Evolutionary conservation across 35 echinoderm and acorn worm species (phyloP).

Genomic region (Amphiura filiformis): DNA sequence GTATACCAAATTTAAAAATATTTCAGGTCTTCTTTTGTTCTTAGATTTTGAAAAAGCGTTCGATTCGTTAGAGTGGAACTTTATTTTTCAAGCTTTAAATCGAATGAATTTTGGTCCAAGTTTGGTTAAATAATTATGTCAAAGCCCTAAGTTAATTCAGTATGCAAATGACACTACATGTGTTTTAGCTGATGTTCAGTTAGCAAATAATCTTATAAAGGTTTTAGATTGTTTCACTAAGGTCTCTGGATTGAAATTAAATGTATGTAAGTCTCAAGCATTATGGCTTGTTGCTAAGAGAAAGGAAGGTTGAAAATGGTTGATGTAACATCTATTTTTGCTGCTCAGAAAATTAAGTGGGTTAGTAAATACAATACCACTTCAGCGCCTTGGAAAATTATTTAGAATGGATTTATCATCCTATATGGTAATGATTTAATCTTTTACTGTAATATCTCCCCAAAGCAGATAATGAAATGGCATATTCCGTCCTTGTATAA

Average conservation of each 20-base stretch:
- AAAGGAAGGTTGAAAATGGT: no score
- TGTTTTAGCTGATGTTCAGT: background rate
- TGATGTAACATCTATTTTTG: no score
- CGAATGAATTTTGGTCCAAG: background rate
- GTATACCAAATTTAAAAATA: background rate
- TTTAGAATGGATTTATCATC: no score
- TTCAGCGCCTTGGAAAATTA: no score
- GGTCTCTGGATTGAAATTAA: background rate
- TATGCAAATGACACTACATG: background rate
- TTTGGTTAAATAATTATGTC: background rate
- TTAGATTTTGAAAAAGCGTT: conserved; percentile 15
- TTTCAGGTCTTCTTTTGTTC: background rate
- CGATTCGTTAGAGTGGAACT: background rate
- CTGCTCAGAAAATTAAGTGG: no score
- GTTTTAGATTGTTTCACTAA: background rate
- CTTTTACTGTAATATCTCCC: no score
- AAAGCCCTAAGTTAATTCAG: background rate
- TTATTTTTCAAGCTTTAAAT: background rate
- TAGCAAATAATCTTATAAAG: background rate
- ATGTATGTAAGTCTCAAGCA: background rate
- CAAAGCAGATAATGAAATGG: no score
- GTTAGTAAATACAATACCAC: no score
- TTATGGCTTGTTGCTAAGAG: background rate
- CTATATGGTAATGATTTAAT: no score
- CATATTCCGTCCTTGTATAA: no score